Evolutionary conservation across 2,797 vertebrate genomes (phyloP).

Genomic region (Sus cebifrons): DNA sequence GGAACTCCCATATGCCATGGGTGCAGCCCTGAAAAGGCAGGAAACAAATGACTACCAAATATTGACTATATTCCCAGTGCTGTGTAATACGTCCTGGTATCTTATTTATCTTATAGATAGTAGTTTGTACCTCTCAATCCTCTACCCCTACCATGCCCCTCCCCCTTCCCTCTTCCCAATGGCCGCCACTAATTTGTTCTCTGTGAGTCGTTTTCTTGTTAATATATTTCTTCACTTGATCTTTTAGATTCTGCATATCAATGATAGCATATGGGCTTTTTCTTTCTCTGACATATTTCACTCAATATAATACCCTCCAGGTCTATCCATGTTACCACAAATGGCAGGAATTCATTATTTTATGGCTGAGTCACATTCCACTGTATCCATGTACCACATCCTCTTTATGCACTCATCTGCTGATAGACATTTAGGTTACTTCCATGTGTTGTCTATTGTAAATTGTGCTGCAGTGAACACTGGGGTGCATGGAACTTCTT

Average conservation of each 20-base stretch:
- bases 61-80: background rate
- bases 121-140: background rate
- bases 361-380: background rate
- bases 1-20: no score
- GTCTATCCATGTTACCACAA: background rate
- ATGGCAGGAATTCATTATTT: background rate
- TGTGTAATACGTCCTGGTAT: background rate
- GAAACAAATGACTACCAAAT: background rate
- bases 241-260: background rate
- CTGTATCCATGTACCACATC: background rate
- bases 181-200: background rate
- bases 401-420: background rate
- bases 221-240: background rate
- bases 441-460: background rate
- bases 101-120: background rate
- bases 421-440: background rate
- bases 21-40: no score
- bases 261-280: background rate
- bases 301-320: background rate
- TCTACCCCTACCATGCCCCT: background rate
- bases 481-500: background rate
- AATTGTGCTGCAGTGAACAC: background rate
- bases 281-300: background rate
- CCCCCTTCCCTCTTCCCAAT: background rate
- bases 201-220: background rate